phyloP scores from a whole-genome alignment of 2,113 vertebrate species.

The Pedionomus torquatus region DNA sequence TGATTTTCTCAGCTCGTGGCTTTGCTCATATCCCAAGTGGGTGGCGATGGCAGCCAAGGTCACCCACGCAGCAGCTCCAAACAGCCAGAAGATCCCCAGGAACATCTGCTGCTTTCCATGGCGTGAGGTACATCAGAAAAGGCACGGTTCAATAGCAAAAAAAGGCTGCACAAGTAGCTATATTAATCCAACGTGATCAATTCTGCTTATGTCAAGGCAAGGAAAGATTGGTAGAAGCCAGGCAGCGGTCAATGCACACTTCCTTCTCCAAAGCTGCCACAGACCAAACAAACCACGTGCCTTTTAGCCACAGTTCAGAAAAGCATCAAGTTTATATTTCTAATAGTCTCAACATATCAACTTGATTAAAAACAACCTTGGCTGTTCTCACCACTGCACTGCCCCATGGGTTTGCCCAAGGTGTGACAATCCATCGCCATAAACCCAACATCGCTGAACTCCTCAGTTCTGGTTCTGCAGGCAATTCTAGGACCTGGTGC shows the following conservation, averaged over 20 bases:
- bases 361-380: not conserved
- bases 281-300: not conserved
- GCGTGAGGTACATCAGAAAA: accelerated
- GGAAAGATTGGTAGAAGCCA: not conserved
- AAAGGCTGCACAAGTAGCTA: not conserved
- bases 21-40: not conserved
- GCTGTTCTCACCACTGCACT: accelerated
- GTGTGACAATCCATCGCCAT: too few relatives aligned
- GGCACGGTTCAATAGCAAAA: not conserved
- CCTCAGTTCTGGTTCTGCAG: not conserved
- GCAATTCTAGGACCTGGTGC: not conserved
- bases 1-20: not conserved
- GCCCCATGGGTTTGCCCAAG: not conserved
- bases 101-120: not conserved
- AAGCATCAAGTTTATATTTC: not conserved
- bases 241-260: not conserved
- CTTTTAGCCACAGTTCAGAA: not conserved
- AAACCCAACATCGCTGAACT: not conserved
- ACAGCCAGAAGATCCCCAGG: not conserved
- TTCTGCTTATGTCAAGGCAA: not conserved
- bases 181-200: accelerated
- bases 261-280: not conserved
- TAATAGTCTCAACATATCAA: not conserved
- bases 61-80: not conserved
- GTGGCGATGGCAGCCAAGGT: not conserved